Conservation (phyloP, 92 coral and sea anemone species). For the Blastomussa wellsi region DNA sequence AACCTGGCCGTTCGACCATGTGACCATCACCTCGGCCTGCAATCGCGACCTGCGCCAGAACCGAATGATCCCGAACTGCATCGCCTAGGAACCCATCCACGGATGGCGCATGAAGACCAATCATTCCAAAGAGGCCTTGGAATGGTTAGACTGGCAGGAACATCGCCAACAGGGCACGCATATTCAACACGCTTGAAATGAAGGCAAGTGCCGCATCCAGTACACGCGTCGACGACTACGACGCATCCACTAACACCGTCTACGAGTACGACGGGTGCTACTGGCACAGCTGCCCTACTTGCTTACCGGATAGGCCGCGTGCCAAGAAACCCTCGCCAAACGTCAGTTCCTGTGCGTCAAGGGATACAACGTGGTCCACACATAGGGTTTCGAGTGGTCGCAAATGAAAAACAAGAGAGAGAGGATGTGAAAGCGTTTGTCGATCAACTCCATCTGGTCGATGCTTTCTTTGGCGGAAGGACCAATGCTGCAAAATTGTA, state of each 20-base stretch:
- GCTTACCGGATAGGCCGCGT: neutral
- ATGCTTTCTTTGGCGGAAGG: neutral
- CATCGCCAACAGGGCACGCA: neutral
- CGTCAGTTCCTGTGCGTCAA: neutral
- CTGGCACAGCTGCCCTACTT: neutral
- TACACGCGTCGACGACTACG: neutral
- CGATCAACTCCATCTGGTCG: neutral
- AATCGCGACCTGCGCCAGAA: neutral
- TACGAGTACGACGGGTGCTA: conserved; percentile 5
- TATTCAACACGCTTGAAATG: neutral
- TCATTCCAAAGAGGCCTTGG: neutral
- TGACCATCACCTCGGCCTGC: neutral
- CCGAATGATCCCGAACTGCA: neutral
- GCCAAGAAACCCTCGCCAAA: neutral
- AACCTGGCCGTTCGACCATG: neutral
- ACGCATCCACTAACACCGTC: neutral
- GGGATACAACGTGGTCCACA: neutral
- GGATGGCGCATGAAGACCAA: too few species aligned
- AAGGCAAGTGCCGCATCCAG: neutral
- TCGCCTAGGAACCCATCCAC: neutral
- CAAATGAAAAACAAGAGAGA: neutral
- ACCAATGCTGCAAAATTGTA: neutral
- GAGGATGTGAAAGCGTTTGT: neutral
- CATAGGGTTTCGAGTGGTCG: neutral
- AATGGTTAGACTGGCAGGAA: neutral